Evolutionary conservation across 2,113 vertebrate genomes (phyloP), one percentile per base, ranked within the genome.

Genomic region (Chunga burmeisteri): DNA sequence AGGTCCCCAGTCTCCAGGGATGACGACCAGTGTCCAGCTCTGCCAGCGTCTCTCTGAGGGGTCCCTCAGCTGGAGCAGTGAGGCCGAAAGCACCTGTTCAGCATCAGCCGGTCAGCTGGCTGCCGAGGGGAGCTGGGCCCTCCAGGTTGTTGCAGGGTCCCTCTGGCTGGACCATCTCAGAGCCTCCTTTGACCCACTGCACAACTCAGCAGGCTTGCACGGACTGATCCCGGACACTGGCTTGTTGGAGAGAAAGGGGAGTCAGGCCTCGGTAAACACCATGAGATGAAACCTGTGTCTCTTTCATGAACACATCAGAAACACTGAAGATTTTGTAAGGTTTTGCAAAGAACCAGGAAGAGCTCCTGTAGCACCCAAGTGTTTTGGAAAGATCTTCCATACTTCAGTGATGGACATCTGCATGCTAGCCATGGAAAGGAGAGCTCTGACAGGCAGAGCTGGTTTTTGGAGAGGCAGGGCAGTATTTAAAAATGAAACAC

Each of bases 91-190:
- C 1, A 11, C 16, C 61, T 32, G 12, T 4, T 21, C 26, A 13
- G 63, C 7, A 1, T 22, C 2, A 5, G n/a, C 26, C 1, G 2
- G 73, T 7, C 0, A 1, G 21, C 21, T 25, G 49, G 36, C 49
- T 63, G 61, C 42, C 13, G 38, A 7, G 30, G 11, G 50, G 46
- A 38, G 40, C 10, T 8, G 11, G 30, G 32, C 17, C 29, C 30
- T 17, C 12, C 2, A 0, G 17, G 7, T 4, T 7, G 16, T 44
- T 6, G 12, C 71, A 50, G 63, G 11, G 22, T 73, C 27, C 32
- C 72, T 29, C 12, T 3, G 7, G 32, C 46, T 34, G 9, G 40
- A 10, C 6, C 55, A 26, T 61, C 36, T 27, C 46, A 7, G 65
- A 85, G 34, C 61, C 23, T 26, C 74, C 34, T 61, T 44, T 29